phyloP scores from a whole-genome alignment of 2,797 vertebrate genomes.

The Darevskia nairensis region DNA sequence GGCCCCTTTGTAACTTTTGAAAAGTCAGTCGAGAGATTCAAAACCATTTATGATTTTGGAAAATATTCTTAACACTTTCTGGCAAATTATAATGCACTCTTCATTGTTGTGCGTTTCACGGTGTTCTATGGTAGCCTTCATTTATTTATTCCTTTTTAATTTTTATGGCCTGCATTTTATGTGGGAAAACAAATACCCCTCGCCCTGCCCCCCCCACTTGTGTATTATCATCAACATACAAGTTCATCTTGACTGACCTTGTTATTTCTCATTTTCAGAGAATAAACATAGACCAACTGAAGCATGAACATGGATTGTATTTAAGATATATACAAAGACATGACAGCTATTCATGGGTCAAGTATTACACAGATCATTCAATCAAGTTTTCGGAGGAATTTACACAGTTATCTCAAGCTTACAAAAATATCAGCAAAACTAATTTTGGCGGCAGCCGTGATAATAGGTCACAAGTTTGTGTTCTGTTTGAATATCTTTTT shows the following conservation, averaged over 20 bases:
- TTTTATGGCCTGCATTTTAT: not conserved
- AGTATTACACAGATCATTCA: constrained; percentile 82
- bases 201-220: not conserved
- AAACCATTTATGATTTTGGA: not conserved
- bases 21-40: not conserved
- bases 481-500: constrained; percentile 78
- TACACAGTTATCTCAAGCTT: constrained; percentile 82
- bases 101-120: too few relatives aligned
- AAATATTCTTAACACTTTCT: not conserved
- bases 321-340: constrained; percentile 83
- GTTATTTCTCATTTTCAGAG: constrained; percentile 76
- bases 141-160: not conserved
- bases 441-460: constrained; percentile 80
- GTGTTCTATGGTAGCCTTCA: not conserved
- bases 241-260: constrained; percentile 57
- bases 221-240: not conserved
- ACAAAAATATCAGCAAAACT: constrained; percentile 75
- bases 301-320: constrained; percentile 87
- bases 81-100: not conserved
- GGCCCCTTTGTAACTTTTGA: not conserved
- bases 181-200: not conserved
- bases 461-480: constrained; percentile 83
- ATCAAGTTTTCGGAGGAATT: constrained; percentile 81
- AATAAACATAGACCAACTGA: constrained; percentile 81
- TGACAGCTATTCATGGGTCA: constrained; percentile 84